Evolutionary conservation across 2,113 vertebrate genomes (phyloP).

Genomic region (Prionailurus viverrinus): DNA sequence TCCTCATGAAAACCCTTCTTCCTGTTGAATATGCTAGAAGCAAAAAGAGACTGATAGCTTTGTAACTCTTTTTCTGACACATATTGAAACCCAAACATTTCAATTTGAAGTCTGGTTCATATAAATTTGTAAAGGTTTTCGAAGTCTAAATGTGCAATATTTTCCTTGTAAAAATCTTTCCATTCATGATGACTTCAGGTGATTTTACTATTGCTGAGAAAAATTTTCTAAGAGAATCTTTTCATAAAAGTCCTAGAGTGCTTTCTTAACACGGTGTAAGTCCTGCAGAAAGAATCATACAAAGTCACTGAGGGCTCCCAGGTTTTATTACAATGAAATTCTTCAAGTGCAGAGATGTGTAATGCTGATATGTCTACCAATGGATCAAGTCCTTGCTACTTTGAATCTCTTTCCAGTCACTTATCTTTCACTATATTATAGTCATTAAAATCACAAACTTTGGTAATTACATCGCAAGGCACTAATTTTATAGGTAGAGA

Average conservation of each 20-base stretch:
- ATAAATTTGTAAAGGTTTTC: not conserved
- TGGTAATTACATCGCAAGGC: not conserved
- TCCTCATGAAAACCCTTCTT: conserved; percentile 45
- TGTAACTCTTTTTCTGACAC: conserved; percentile 1
- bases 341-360: not conserved
- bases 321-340: conserved; percentile 38
- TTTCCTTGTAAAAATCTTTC: conserved; percentile 26
- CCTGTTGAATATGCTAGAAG: not conserved
- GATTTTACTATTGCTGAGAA: not conserved
- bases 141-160: conserved; percentile 7
- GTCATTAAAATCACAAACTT: conserved; percentile 12
- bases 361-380: conserved; percentile 22
- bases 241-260: not conserved
- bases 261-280: not conserved
- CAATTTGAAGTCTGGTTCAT: not conserved
- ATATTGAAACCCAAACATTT: conserved; percentile 50
- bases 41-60: not conserved
- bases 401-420: not conserved
- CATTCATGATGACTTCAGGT: not conserved
- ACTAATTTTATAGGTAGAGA: conserved; percentile 26
- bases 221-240: conserved; percentile 29
- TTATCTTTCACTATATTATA: not conserved
- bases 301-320: not conserved
- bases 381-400: conserved; percentile 18
- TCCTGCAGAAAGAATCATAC: not conserved